Base-by-base conservation (phyloP, 2,113 vertebrate species). In the Fulica atra region DNA sequence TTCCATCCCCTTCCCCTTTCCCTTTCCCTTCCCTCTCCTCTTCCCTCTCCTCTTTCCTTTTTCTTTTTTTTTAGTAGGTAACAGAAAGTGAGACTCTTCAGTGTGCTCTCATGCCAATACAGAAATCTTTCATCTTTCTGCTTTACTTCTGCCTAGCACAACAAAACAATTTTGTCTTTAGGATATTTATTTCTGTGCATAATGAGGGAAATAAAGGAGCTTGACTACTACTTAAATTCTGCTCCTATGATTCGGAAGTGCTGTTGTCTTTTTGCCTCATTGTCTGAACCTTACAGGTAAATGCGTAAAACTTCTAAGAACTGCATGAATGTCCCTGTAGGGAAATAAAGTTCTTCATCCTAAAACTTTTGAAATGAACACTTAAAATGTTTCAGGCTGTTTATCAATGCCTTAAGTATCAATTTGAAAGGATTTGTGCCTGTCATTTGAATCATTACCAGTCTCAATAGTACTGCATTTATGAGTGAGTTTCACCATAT, bases 311-410 rank as follows among this genome's bases (percentile, higher is more conserved):
- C 7, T 44, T 57, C 29, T 56, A 77, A 92, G 65, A 93, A 65
- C 11, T 59, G 18, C 10, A 19, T 3, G 29, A 82, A 50, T 42
- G 80, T 83, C 86, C 16, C 69, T 64, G 65, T 61, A 86, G 65
- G 16, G 64, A 59, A 92, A 93, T 69, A 76, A 38, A 88, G n/a
- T 57, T 88, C 6, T 73, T 66, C 54, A 7, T 64, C 9, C 26
- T 59, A 88, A 70, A 72, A 88, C 31, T 91, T 96, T 79, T 48
- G 33, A 84, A 80, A 88, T 50, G 12, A 95, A 74, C 56, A 38
- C 28, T 93, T 89, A 23, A 89, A 88, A 81, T 44, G 21, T 95
- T 95, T 96, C 9, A 3, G 91, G 56, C 44, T 93, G 36, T 42
- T 68, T 86, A 73, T 81, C 66, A 57, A 44, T 86, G 81, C 44